Base-by-base conservation (phyloP, 2,113 vertebrate species). In the Hydrolagus affinis region DNA sequence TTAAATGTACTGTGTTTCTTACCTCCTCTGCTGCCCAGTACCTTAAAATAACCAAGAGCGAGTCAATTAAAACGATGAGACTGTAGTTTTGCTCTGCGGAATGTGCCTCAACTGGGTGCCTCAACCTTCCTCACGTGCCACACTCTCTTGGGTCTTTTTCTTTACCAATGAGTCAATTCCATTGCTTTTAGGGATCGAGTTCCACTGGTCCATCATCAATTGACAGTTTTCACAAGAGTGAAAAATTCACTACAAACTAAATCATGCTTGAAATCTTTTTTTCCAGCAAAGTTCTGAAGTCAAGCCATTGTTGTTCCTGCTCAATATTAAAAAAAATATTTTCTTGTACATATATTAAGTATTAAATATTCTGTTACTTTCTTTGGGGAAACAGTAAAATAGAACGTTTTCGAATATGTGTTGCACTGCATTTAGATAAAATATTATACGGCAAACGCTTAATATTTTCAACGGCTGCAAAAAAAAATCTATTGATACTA, bases 361-460 rank as follows among this genome's bases (percentile, higher is more conserved):
- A 25, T 80, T 64, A 64, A 80, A 7, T n/a, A 17, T 80, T 28
- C 11, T 78, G 77, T 80, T 66, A 64, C 28, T 7, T 80, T 64
- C 64, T 44, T 44, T 44, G 2, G 7, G 30, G 28, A 66, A 62
- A n/a, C 77, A 62, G 64, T 80, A 80, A 80, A 64, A 80, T 80
- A 80, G 64, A 80, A 64, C 28, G 28, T 32, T 75, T 80, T 8
- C 28, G 17, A 25, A 64, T 30, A 9, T 19, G 8, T 80, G 8
- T 80, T 80, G 77, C 77, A 80, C 77, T 80, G 77, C 59, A 28
- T 6, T 11, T 80, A 80, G 59, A 62, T 80, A 25, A 62, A 6
- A 80, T 80, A 77, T 77, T 77, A 59, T 44, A 44, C 60, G 57
- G 21, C 77, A 80, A 66, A 10, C 28, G 60, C 2, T 44, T 66